Base-by-base conservation (phyloP, 2,113 vertebrate genomes). In the Taurulus bubalis region DNA sequence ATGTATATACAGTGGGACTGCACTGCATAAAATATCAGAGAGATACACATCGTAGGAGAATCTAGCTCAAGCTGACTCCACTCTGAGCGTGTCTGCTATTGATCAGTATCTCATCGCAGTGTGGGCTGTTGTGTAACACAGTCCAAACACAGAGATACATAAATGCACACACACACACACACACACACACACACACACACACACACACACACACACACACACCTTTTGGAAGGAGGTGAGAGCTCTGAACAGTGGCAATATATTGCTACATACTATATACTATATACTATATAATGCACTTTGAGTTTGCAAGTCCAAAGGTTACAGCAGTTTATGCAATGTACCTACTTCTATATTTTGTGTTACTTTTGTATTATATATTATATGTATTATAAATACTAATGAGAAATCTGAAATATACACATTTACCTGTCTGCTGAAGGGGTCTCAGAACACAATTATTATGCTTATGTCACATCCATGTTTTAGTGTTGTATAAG, bases 61-160 rank as follows among this genome's bases (percentile, higher is more conserved):
- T 64, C 65, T 47, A 70, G 58, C 45, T 65, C 4, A 16, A 28
- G 65, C 66, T 68, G 51, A 83, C 77, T 79, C 58, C 49, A 62
- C 49, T 80, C 58, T 42, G 79, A 75, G 69, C 59, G 47, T 51
- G 87, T 90, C 92, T 92, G 90, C 77, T 87, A 82, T 86, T 89
- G 89, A 94, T 94, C 91, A 92, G 75, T 66, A 62, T 75, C 56
- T 77, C 82, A 90, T 91, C 88, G 80, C 76, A 67, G 77, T 45
- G 53, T 73, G 68, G 83, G 74, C 75, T 83, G 64, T 92, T 89
- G 88, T 91, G 90, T 87, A 91, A 90, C 69, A 82, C 78, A 79
- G 75, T 66, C 59, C 78, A 85, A 58, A 63, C 45, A 76, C 59
- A 68, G 6, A 70, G 30, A 59, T 10, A 78, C n/a, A 73, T 49